Conservation (phyloP, 2,113 vertebrate species). For the Tenebrosternarchus preto region DNA sequence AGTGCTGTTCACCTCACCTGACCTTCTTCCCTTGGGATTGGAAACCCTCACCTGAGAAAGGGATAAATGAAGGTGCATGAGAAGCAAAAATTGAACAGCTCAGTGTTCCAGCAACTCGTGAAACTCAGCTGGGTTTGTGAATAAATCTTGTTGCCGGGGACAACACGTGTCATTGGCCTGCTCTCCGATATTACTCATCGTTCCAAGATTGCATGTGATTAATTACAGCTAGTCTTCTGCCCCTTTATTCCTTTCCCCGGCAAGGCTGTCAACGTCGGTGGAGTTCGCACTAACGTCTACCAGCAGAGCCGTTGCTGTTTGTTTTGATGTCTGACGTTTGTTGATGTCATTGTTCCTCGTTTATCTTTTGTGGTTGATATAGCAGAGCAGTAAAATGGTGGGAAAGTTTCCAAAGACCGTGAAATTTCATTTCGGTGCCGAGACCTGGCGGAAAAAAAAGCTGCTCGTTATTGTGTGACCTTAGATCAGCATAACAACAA, state of each 20-base stretch:
- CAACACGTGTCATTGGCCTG: slow-evolving; percentile 3
- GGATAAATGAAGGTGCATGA: background rate
- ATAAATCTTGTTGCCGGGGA: background rate
- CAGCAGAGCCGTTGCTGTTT: no score
- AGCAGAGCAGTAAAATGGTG: slow-evolving; percentile 4
- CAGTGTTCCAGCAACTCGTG: background rate
- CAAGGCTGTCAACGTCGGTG: background rate
- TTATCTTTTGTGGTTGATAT: slow-evolving; percentile 2
- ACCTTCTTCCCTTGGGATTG: slow-evolving; percentile 12
- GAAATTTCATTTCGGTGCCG: background rate
- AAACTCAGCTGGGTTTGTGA: background rate
- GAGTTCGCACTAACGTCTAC: no score
- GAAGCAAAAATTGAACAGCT: background rate
- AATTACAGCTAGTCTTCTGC: slow-evolving; percentile 21
- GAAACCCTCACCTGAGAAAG: slow-evolving; percentile 35
- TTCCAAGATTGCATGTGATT: slow-evolving; percentile 18
- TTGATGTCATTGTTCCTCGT: background rate
- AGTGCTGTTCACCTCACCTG: background rate
- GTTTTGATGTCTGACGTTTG: background rate
- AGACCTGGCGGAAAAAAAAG: background rate
- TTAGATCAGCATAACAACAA: no score
- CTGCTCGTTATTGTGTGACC: background rate
- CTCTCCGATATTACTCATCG: slow-evolving; percentile 27
- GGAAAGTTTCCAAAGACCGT: slow-evolving; percentile 14
- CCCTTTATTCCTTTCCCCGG: slow-evolving; percentile 1